Evolutionary conservation across 2,113 vertebrate genomes (phyloP).

Genomic region (Oncorhynchus mykiss): DNA sequence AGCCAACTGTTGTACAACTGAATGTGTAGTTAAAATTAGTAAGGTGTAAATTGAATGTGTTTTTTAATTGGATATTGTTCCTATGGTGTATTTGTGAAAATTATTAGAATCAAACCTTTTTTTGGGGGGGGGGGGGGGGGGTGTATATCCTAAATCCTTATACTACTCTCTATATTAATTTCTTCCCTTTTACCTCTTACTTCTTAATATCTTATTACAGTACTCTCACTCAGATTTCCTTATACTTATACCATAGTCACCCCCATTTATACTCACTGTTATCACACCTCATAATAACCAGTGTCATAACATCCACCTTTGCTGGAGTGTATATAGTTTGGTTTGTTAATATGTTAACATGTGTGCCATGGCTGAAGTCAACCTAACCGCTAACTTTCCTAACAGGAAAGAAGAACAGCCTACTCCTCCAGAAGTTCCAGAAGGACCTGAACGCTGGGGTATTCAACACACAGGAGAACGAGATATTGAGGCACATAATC

Average conservation of each 20-base stretch:
- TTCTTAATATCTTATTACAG: background rate
- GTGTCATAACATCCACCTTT: constrained; percentile 17
- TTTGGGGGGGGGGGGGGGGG: background rate
- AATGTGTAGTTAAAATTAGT: background rate
- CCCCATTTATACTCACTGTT: constrained; percentile 39
- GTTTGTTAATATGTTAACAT: constrained; percentile 31
- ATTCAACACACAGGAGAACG: constrained; percentile 98
- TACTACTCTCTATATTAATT: no score
- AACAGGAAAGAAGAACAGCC: constrained; percentile 97
- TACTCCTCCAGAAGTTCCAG: constrained; percentile 97
- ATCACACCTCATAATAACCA: constrained; percentile 30
- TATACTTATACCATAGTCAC: constrained; percentile 50
- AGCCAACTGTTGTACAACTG: background rate
- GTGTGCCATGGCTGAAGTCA: constrained; percentile 48
- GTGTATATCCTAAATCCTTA: constrained; percentile 37
- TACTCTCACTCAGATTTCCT: constrained; percentile 39
- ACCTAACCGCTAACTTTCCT: constrained; percentile 19
- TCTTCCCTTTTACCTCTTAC: no score
- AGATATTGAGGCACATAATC: constrained; percentile 98
- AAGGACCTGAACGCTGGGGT: constrained; percentile 97
- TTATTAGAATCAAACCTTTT: background rate
- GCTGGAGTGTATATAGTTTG: background rate
- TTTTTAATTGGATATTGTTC: constrained; percentile 15
- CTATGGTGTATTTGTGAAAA: background rate
- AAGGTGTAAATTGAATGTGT: no score